Percentiles rank a stretch among this genome's conserved stretches.
Conservation (phyloP, 2,888 invertebrate species). For the Argynnis bischoffii region DNA sequence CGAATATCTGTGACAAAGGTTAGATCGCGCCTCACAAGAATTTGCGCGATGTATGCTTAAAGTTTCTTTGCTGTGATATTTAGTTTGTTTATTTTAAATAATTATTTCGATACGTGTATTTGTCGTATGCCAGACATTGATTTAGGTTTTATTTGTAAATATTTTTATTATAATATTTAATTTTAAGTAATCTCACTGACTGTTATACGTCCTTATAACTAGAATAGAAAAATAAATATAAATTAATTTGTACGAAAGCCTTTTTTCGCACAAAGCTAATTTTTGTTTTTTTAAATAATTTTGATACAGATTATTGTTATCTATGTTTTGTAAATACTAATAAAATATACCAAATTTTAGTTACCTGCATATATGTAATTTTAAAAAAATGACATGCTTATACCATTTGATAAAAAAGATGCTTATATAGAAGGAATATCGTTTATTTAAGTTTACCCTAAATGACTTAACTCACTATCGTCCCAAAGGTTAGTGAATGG, state of each 20-base stretch:
- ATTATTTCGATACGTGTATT: constrained; percentile 52
- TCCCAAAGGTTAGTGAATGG: constrained; percentile 61
- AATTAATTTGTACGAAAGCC: too few relatives aligned
- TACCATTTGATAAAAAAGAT: constrained; percentile 9
- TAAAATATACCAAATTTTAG: constrained; percentile 45
- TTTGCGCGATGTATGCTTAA: constrained; percentile 49
- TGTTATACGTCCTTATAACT: constrained; percentile 18
- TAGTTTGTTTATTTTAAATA: constrained; percentile 64
- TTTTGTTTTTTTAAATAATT: too few relatives aligned
- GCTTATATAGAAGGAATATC: constrained; percentile 12
- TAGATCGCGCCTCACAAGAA: constrained; percentile 29
- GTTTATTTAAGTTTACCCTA: not conserved
- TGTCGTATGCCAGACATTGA: constrained; percentile 58
- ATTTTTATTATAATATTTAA: constrained; percentile 53
- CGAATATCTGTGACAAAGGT: constrained; percentile 45
- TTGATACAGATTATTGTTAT: not conserved
- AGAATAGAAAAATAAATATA: not conserved
- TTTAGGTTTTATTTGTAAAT: constrained; percentile 63
- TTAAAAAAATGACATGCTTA: constrained; percentile 20
- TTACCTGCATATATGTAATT: constrained; percentile 41
- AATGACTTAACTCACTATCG: constrained; percentile 33
- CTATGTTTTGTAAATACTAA: constrained; percentile 12
- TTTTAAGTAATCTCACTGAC: constrained; percentile 37
- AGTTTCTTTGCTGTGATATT: constrained; percentile 77
- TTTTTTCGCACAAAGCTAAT: too few relatives aligned